These are phyloP conservation scores for Salvelinus alpinus DNA, from an alignment of 2,113 vertebrate genomes.

Conservation along the genomic window DNA sequence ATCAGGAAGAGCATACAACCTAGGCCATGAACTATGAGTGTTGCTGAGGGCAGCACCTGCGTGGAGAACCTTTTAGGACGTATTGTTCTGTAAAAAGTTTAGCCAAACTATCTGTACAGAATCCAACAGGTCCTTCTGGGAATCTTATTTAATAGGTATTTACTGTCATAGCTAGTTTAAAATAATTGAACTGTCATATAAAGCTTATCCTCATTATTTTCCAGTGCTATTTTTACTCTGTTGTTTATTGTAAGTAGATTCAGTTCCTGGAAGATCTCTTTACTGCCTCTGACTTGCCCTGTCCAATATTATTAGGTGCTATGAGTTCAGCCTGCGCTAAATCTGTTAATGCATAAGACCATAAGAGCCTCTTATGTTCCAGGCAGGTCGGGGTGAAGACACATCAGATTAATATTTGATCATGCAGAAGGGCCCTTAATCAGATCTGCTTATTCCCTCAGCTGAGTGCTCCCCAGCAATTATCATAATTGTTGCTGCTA, in stretches of 20 bases:
- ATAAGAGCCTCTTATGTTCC: slow-evolving; percentile 89
- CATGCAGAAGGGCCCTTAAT: slow-evolving; percentile 93
- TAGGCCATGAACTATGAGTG: neutral
- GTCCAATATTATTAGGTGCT: slow-evolving; percentile 90
- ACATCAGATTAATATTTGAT: slow-evolving; percentile 98
- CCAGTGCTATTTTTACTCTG: slow-evolving; percentile 75
- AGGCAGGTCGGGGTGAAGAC: slow-evolving; percentile 89
- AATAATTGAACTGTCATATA: slow-evolving; percentile 62
- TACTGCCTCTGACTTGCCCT: slow-evolving; percentile 77
- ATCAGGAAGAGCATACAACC: neutral
- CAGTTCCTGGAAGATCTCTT: slow-evolving; percentile 79
- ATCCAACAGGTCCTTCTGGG: slow-evolving; percentile 63
- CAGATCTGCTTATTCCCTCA: slow-evolving; percentile 90
- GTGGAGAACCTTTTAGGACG: neutral
- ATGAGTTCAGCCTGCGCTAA: slow-evolving; percentile 86
- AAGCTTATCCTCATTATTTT: slow-evolving; percentile 64
- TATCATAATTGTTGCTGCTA: slow-evolving; percentile 97
- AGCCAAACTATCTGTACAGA: slow-evolving; percentile 3
- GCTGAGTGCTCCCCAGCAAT: slow-evolving; percentile 92
- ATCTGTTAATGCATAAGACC: slow-evolving; percentile 96
- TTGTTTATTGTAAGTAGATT: slow-evolving; percentile 92
- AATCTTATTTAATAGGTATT: slow-evolving; percentile 50
- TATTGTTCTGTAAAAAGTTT: slow-evolving; percentile 13
- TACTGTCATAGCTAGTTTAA: slow-evolving; percentile 57
- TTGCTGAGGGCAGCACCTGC: neutral